Base-by-base conservation (phyloP, 1,140 invertebrate genomes). In the Aplysia californica region DNA sequence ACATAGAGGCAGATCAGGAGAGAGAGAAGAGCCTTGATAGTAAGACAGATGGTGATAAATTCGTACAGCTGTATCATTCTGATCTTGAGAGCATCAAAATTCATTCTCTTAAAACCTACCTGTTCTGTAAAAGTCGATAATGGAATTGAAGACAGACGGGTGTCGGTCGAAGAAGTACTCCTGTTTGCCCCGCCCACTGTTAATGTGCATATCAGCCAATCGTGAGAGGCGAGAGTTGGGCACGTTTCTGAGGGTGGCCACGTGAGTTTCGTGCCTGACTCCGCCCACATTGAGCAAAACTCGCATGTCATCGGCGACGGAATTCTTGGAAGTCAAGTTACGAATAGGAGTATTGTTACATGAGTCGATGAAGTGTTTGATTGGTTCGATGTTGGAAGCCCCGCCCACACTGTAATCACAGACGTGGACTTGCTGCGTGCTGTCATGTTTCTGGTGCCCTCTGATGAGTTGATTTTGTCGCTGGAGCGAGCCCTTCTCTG, bases 231-330 rank as follows among this genome's bases (percentile, higher is more conserved):
- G 75, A 15, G 89, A 89, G 61, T 85, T 83, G 21, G 88, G 85
- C 65, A 89, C 84, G 76, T 86, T 87, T n/a, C 84, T 82, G 2
- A 89, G 73, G 3, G 89, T 89, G 26, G 83, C 82, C 87, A 96
- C 96, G 90, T 98, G 97, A 64, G 96, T 98, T 91, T 98, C 97
- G 90, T 97, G 96, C 65, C 97, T 92, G 81, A 99, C 97, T 20
- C 97, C 98, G 61, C 97, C 97, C 77, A 99, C 96, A 91, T 99
- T 99, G 78, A 99, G 94, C 72, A 98, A 95, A 81, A 99, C 96
- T 86, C 83, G 68, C 39, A 69, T 44, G 58, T 80, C 79, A 20
- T 70, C 74, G 23, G 41, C 59, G 20, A 41, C 35, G n/a, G 2
- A 50, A 2, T 21, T 39, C 21, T 15, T 3, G 1, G 18, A 23